Base-by-base conservation (phyloP, 2,888 invertebrate species). In the Chirona hameri region DNA sequence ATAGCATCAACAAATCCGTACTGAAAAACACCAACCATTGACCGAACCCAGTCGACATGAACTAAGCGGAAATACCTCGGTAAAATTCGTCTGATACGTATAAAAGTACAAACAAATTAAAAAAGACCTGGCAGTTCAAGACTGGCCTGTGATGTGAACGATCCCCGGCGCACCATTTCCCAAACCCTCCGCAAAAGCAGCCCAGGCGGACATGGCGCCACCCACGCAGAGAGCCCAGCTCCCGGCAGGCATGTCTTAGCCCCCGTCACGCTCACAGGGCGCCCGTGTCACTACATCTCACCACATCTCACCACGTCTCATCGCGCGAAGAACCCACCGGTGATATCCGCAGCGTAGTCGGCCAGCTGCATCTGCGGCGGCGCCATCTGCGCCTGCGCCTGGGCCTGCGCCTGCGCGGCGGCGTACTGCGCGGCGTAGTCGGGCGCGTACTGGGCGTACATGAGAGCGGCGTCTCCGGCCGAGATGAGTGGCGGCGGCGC, bases 261-360 rank as follows among this genome's bases (percentile, higher is more conserved):
- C 10, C 2, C 65, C 27, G 27, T 9, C 12, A 9, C 10, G 12
- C 27, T 39, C 39, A 39, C 39, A 39, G 39, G 24, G 2, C n/a
- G 9, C 3, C 24, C 60, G 12, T 9, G 15, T 21, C 18, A 57
- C 57, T 14, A 57, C 39, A 9, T 21, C 60, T 24, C 60, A 24
- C n/a, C 15, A 9, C 60, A 69, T 27, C n/a, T n/a, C 15, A 10
- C 12, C 27, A 9, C 65, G 82, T 81, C 88, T 93, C 92, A 93
- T 91, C 93, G 93, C 90, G 93, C 93, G 91, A 93, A 94, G 90
- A 93, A 94, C 96, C 95, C 96, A 96, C 96, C 96, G 92, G 95
- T 93, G 92, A 96, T 95, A 91, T 96, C 96, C 69, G 86, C 86
- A 86, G 91, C 90, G 84, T 87, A 87, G 83, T 87, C 86, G 82